Base-by-base conservation (phyloP, 2,797 vertebrate genomes). In the Nannoperca obscura region DNA sequence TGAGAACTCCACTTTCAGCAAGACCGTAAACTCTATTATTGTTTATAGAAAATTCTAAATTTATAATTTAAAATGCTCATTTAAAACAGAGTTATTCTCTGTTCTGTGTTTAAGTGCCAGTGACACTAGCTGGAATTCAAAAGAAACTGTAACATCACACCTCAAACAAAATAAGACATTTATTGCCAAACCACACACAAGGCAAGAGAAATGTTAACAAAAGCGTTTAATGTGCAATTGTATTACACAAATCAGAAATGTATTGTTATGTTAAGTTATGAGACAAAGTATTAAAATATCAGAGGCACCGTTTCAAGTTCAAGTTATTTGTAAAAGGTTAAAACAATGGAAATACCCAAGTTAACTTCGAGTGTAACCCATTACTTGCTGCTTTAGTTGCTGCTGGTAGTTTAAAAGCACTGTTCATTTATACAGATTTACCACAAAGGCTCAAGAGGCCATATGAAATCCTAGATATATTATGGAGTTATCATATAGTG, bases 131-230 rank as follows among this genome's bases (percentile, higher is more conserved):
- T 27, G 24, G 24, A 27, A 27, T 27, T 27, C 24, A 27, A 27
- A 27, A 27, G 24, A 27, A 27, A 27, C 24, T 27, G 24, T 27
- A 65, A 1, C 4, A 42, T 11, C 5, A 36, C 27, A 66, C 19
- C 20, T 36, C 10, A 27, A 46, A 71, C 42, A 55, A 5, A 1
- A 46, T 58, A 7, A 1, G 8, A 2, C 3, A 50, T 85, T 76
- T 55, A 80, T 70, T 82, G 57, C 53, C 3, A 34, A 38, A 44
- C 13, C 5, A 53, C 30, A 62, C 19, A 62, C 19, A 44, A 34
- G 3, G 11, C 4, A 13, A 38, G 2, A 42, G 11, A 30, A 1
- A 30, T 1, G 0, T 24, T 3, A 27, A 58, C 13, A 66, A 12
- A 36, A 63, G 24, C 11, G 0, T 19, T 3, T 27, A 27, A 27